phyloP scores from a whole-genome alignment of 2,797 vertebrate genomes.

The Cuculus canorus region DNA sequence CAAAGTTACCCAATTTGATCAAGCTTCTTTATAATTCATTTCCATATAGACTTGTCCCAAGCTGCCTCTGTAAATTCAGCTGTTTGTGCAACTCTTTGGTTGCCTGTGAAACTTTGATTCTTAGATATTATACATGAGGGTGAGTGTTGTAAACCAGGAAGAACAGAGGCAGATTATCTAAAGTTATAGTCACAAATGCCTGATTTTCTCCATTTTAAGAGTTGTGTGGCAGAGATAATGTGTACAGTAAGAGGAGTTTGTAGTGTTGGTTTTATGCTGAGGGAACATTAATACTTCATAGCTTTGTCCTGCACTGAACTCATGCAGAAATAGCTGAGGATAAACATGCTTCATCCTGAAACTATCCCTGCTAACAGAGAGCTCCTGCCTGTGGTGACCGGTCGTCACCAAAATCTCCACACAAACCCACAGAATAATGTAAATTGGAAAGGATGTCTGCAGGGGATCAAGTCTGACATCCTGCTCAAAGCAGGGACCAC shows the following conservation, averaged over 20 bases:
- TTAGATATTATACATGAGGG: not conserved
- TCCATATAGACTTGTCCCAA: not conserved
- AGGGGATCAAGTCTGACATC: not conserved
- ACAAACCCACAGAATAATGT: not conserved
- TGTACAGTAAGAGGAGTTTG: not conserved
- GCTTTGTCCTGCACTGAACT: not conserved
- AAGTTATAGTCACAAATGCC: not conserved
- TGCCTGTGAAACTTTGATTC: not conserved
- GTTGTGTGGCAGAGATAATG: not conserved
- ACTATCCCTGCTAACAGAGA: not conserved
- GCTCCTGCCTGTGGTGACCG: not conserved
- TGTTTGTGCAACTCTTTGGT: not conserved
- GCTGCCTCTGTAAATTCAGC: not conserved
- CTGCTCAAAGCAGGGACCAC: not conserved
- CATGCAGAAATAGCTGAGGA: not conserved
- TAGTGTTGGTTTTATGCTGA: not conserved
- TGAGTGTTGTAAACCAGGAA: not conserved
- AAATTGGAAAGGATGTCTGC: not conserved
- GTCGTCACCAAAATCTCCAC: not conserved
- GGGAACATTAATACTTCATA: not conserved
- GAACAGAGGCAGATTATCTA: not conserved
- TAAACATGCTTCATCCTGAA: not conserved
- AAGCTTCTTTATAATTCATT: not conserved
- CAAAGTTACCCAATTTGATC: not conserved
- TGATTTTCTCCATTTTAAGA: not conserved